Evolutionary conservation across 2,113 vertebrate species (phyloP).

Genomic region (Ciconia stormi): DNA sequence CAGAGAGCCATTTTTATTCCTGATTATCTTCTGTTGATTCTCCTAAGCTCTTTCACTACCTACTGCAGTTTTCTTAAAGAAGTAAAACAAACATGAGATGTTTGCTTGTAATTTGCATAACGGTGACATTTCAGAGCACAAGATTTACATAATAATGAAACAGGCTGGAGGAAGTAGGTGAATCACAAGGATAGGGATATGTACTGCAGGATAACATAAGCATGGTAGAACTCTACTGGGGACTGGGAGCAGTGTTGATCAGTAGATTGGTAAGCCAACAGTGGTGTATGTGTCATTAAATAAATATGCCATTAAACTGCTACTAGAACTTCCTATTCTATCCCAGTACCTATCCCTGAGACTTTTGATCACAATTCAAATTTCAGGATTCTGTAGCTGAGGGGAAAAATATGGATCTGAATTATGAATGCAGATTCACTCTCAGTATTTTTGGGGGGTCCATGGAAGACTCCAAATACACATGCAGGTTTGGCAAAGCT

Average conservation of each 20-base stretch:
- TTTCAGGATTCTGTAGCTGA: not conserved
- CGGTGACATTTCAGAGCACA: not conserved
- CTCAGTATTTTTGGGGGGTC: not conserved
- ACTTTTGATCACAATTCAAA: not conserved
- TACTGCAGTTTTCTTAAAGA: not conserved
- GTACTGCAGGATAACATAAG: not conserved
- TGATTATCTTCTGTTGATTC: not conserved
- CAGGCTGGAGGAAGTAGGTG: not conserved
- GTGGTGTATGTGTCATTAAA: not conserved
- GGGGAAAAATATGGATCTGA: not conserved
- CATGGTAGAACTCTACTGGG: rapidly evolving
- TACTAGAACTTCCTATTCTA: not conserved
- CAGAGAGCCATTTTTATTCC: not conserved
- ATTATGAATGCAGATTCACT: not conserved
- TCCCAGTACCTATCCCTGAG: not conserved
- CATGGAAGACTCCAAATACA: not conserved
- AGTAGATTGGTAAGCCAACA: not conserved
- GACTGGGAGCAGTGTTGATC: not conserved
- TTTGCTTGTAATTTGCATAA: not conserved
- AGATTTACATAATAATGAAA: not conserved
- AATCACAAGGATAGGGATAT: not conserved
- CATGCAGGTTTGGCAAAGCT: not conserved
- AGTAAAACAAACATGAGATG: not conserved
- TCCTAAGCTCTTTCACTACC: not conserved
- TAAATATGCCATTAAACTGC: not conserved